Conservation (phyloP, 2,113 vertebrate species). For the Albula glossodonta region DNA sequence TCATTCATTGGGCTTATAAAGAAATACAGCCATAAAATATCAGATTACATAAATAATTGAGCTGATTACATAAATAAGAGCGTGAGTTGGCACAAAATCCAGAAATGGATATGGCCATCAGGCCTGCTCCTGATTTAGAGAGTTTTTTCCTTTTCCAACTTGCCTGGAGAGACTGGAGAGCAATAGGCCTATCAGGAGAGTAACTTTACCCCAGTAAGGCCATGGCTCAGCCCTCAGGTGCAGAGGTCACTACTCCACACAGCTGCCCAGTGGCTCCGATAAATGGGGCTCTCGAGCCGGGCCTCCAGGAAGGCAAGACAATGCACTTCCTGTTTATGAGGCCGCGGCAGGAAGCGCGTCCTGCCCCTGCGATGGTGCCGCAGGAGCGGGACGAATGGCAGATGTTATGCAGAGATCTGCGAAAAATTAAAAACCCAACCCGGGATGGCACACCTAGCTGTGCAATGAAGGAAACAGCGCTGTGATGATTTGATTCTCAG, state of each 20-base stretch:
- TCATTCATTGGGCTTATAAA: too few relatives aligned
- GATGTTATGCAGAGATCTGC: neutral
- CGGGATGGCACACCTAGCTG: neutral
- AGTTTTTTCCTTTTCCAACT: too few relatives aligned
- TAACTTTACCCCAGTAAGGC: neutral
- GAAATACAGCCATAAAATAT: too few relatives aligned
- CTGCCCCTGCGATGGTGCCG: neutral
- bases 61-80: too few relatives aligned
- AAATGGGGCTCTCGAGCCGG: neutral
- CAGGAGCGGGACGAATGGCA: neutral
- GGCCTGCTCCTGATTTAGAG: too few relatives aligned
- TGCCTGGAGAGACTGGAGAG: neutral
- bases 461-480: neutral
- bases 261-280: neutral
- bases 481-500: neutral
- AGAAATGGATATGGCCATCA: too few relatives aligned
- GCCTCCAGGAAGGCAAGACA: neutral
- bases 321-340: constrained; percentile 3
- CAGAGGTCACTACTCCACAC: neutral
- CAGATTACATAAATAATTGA: too few relatives aligned
- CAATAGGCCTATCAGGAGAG: neutral
- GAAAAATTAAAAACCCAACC: neutral
- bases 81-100: too few relatives aligned
- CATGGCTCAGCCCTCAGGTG: neutral
- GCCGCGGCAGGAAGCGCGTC: neutral